Percentiles rank a stretch among this genome's conserved stretches.
Evolutionary conservation across 1,140 invertebrate species (phyloP).

Genomic region (Ceratina calcarata): DNA sequence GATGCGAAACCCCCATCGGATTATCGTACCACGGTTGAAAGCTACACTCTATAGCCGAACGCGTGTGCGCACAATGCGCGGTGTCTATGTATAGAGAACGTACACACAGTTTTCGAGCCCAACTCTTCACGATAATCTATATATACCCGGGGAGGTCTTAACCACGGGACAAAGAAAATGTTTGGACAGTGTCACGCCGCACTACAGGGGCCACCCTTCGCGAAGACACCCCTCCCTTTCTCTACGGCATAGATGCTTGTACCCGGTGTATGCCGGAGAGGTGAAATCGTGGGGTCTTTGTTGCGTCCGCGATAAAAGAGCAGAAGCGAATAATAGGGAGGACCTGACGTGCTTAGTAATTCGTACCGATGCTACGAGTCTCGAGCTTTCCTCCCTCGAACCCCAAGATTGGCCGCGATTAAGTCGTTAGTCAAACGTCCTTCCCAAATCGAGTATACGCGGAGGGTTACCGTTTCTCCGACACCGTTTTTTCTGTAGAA

Average conservation of each 20-base stretch:
- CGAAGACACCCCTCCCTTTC: constrained; percentile 47
- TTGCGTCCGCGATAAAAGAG: constrained; percentile 65
- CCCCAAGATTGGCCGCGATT: constrained; percentile 39
- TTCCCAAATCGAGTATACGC: constrained; percentile 21
- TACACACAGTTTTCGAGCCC: constrained; percentile 31
- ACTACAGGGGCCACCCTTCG: constrained; percentile 65
- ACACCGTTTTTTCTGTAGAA: too few species aligned
- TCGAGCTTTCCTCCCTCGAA: constrained; percentile 29
- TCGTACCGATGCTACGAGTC: constrained; percentile 41
- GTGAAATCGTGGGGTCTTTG: constrained; percentile 42
- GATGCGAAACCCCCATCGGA: constrained; percentile 74
- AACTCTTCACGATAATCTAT: constrained; percentile 73
- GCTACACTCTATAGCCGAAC: constrained; percentile 56
- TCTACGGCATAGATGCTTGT: constrained; percentile 21
- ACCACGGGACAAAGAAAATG: constrained; percentile 80
- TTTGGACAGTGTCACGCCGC: constrained; percentile 79
- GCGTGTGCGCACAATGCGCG: background rate
- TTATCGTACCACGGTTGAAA: constrained; percentile 74
- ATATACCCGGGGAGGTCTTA: constrained; percentile 73
- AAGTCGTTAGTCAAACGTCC: constrained; percentile 46
- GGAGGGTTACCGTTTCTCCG: background rate
- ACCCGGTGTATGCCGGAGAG: constrained; percentile 32
- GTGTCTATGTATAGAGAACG: background rate
- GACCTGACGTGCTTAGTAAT: constrained; percentile 48
- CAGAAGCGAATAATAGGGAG: constrained; percentile 67